Conservation (phyloP, 1,140 invertebrate species). For the Heliconius eleuchia region DNA sequence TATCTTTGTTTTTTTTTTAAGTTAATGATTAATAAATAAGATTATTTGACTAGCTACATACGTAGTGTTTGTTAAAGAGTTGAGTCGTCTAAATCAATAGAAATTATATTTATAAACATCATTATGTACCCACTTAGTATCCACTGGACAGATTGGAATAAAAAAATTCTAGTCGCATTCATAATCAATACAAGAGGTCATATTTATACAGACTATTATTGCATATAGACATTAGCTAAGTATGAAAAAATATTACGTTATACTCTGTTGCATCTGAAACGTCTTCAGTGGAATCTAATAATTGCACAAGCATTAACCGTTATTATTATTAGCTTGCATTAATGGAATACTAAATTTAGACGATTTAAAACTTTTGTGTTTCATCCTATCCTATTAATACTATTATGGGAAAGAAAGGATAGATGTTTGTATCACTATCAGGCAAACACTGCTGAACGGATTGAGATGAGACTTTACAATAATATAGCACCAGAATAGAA, state of each 20-base stretch:
- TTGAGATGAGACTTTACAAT: no score
- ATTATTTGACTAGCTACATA: neutral
- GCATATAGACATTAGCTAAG: neutral
- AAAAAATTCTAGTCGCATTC: neutral
- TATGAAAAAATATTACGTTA: neutral
- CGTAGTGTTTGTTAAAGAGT: neutral
- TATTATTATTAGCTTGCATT: neutral
- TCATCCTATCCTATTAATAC: neutral
- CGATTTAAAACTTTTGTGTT: neutral
- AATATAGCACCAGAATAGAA: no score
- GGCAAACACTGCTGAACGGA: no score
- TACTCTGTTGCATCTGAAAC: neutral
- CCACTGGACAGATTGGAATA: neutral
- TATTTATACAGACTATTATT: no score
- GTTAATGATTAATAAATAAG: neutral
- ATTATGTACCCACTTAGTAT: neutral
- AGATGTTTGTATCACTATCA: no score
- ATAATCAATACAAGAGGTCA: neutral
- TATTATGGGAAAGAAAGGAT: no score
- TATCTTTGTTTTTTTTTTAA: neutral
- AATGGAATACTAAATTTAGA: neutral
- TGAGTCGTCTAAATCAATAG: neutral
- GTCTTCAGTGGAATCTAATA: neutral
- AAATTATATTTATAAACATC: neutral
- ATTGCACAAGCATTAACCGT: neutral